Percentiles rank a stretch among this genome's conserved stretches.
phyloP scores from a whole-genome alignment of 2,113 vertebrate genomes.

The Amia ocellicauda region DNA sequence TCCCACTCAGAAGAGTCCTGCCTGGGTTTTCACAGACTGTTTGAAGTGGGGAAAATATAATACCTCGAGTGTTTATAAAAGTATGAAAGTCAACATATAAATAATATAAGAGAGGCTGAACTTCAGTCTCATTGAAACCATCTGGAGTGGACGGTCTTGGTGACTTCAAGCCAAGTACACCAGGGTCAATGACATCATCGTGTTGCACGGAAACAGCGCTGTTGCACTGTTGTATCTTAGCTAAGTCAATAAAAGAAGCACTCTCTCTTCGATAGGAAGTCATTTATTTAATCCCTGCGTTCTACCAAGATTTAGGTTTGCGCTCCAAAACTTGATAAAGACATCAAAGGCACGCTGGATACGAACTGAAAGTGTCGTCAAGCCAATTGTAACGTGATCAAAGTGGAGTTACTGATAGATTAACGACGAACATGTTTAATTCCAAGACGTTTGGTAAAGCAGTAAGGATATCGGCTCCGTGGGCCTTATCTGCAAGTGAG shows the following conservation, averaged over 20 bases:
- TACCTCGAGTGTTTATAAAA: not conserved
- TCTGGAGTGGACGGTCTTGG: not conserved
- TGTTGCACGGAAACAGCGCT: not conserved
- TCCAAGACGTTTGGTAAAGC: not conserved
- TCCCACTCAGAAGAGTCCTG: conserved; percentile 16
- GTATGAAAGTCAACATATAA: conserved; percentile 4
- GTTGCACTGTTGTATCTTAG: too few species aligned
- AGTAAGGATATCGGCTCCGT: not conserved
- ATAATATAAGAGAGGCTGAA: conserved; percentile 3
- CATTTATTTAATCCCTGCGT: not conserved
- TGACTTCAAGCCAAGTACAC: not conserved
- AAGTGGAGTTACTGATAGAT: not conserved
- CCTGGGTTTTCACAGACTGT: not conserved
- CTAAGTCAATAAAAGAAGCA: not conserved
- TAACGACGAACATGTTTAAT: not conserved
- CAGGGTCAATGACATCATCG: not conserved
- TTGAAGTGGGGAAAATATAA: not conserved
- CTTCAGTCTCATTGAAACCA: conserved; percentile 6
- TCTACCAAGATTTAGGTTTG: not conserved
- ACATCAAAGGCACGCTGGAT: conserved; percentile 7
- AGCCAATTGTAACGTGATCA: conserved; percentile 14
- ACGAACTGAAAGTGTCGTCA: conserved; percentile 15
- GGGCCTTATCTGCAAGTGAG: not conserved
- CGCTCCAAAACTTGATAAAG: not conserved
- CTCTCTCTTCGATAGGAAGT: not conserved